Percentiles rank a stretch among this genome's conserved stretches.
Conservation (phyloP, 2,888 invertebrate species). For the Aporophyla lueneburgensis region DNA sequence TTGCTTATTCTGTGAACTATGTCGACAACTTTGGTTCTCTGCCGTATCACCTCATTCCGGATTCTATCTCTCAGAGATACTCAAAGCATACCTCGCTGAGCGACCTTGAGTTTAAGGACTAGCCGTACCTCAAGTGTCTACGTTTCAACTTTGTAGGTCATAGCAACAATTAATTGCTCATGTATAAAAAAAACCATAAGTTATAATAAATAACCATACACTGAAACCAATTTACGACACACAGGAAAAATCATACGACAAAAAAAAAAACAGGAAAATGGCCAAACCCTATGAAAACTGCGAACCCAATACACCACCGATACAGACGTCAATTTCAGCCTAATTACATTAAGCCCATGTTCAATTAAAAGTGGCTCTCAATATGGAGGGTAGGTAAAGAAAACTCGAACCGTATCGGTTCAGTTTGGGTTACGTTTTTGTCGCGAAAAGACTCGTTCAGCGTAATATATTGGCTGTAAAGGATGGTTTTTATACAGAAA, state of each 20-base stretch:
- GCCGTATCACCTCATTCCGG: no score
- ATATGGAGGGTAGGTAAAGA: constrained; percentile 12
- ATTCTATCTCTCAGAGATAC: no score
- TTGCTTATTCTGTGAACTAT: no score
- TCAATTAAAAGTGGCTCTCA: constrained; percentile 43
- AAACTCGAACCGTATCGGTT: background rate
- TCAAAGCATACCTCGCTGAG: no score
- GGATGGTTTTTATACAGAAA: constrained; percentile 3
- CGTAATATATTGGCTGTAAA: constrained; percentile 22
- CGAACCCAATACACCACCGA: background rate
- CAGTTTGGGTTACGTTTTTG: constrained; percentile 27
- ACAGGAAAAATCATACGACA: background rate
- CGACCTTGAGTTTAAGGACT: no score
- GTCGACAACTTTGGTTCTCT: no score
- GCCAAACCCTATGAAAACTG: background rate
- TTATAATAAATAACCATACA: no score
- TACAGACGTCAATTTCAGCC: constrained; percentile 36
- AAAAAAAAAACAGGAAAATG: constrained; percentile 8
- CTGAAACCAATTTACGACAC: no score
- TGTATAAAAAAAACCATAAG: no score
- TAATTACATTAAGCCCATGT: constrained; percentile 50
- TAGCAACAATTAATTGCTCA: no score
- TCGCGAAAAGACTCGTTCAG: constrained; percentile 32
- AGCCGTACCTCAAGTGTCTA: no score
- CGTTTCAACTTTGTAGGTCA: no score